Base-by-base conservation (phyloP, 2,888 invertebrate species). In the Calameuta filiformis region DNA sequence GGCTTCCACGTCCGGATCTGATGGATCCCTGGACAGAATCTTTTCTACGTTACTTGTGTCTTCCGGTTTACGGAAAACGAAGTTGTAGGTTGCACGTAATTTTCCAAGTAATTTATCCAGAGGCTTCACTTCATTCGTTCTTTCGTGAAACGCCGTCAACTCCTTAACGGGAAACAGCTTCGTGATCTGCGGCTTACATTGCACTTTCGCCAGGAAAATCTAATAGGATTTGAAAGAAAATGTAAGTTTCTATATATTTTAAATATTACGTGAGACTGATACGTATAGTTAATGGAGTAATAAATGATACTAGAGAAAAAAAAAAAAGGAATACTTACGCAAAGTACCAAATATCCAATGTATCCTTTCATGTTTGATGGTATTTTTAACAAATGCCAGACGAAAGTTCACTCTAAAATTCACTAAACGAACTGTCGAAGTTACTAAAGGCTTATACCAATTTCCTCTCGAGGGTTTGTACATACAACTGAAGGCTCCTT, bases 1-100 rank as follows among this genome's bases (percentile, higher is more conserved):
- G 3, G 79, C 12, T 34, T 83, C 80, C 4, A 81, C 33, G 12
- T 85, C 82, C 40, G 79, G 79, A 30, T 79, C 76, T 1, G 77
- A 74, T 31, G 77, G 76, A 69, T 80, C 78, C 12, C 83, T 85
- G 6, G 79, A 73, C 3, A 85, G 56, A 75, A 88, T 87, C 74
- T 84, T 87, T 76, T 86, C 87, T 35, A 89, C 83, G 78, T 87
- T 86, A 75, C 84, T 88, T 2, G 85, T 84, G 73, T 88, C 85
- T 68, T 87, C 87, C 3, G 86, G 78, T 76, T 87, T 87, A 73
- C 82, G 88, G 76, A 90, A 89, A 12, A 90, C 87, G 71, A 88
- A 88, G 76, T 90, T 83, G 76, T 89, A 90, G 15, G 88, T 88
- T 31, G 89, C 85, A 56, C 87, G 86, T 77, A 90, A 83, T 84